Evolutionary conservation across 1,140 invertebrate species (phyloP).

Genomic region (Cyrtorhinus lividipennis): DNA sequence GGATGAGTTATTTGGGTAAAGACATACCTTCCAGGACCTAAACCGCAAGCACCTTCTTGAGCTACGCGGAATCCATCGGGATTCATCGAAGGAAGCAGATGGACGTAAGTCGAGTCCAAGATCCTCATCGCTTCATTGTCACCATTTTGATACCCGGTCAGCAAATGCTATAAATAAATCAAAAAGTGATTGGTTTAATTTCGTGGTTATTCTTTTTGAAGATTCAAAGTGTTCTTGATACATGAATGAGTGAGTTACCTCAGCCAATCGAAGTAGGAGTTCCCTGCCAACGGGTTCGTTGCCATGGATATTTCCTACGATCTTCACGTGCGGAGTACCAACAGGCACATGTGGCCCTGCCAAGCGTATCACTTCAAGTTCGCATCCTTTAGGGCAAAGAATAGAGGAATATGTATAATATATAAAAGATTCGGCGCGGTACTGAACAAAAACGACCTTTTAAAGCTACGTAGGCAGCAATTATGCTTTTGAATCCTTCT

Average conservation of each 20-base stretch:
- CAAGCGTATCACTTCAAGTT: conserved; percentile 90
- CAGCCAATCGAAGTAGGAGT: conserved; percentile 69
- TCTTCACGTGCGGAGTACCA: conserved; percentile 81
- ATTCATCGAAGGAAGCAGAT: conserved; percentile 85
- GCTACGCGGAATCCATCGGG: conserved; percentile 80
- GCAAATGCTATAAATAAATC: not conserved
- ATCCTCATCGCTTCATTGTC: conserved; percentile 71
- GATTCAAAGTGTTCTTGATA: too few species aligned
- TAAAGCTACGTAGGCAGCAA: too few species aligned
- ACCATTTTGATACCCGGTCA: conserved; percentile 1
- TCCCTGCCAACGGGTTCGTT: conserved; percentile 80
- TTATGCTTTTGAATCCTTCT: too few species aligned
- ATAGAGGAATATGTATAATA: too few species aligned
- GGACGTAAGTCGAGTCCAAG: conserved; percentile 75
- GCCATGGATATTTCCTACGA: conserved; percentile 82
- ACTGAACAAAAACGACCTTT: not conserved
- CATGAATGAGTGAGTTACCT: too few species aligned
- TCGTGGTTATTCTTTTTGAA: not conserved
- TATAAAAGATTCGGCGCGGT: not conserved
- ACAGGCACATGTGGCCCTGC: conserved; percentile 80
- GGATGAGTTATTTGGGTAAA: too few species aligned
- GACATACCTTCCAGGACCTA: conserved; percentile 2
- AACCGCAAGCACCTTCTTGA: conserved; percentile 59
- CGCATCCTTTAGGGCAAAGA: conserved; percentile 65
- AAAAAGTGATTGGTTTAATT: not conserved